phyloP scores from a whole-genome alignment of 2,797 vertebrate species.

The Phoxinus dragarum region DNA sequence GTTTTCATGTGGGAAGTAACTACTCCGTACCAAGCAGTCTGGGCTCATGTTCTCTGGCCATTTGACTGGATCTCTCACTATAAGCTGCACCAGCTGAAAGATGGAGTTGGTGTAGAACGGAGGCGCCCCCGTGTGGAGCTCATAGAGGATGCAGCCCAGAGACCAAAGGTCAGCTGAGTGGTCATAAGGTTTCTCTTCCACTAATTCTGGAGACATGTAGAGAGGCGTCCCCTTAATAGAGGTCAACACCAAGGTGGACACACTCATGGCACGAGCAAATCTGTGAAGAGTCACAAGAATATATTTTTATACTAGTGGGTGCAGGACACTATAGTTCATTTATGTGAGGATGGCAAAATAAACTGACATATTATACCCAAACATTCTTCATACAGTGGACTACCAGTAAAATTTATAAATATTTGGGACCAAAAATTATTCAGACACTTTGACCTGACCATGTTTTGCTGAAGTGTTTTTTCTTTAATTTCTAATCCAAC shows the following conservation, averaged over 20 bases:
- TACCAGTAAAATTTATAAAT: too few species aligned
- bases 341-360: too few species aligned
- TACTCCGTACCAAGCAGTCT: conserved; percentile 84
- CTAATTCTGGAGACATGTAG: conserved; percentile 97
- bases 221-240: conserved; percentile 98
- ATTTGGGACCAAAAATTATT: too few species aligned
- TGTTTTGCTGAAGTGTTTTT: too few species aligned
- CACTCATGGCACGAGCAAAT: conserved; percentile 96
- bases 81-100: conserved; percentile 91
- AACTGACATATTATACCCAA: too few species aligned
- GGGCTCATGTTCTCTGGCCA: conserved; percentile 89
- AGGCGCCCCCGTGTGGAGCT: conserved; percentile 92
- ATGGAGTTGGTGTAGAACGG: conserved; percentile 97
- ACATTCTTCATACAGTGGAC: too few species aligned
- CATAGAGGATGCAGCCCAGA: conserved; percentile 95
- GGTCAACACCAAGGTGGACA: conserved; percentile 94
- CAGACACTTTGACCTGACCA: too few species aligned
- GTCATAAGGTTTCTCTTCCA: conserved; percentile 93
- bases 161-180: conserved; percentile 97
- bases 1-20: not conserved
- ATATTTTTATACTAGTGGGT: not conserved
- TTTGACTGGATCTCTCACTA: conserved; percentile 87
- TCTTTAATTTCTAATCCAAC: too few species aligned
- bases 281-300: conserved; percentile 68
- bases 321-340: too few species aligned